A percentile compares a stretch with the other conserved stretches of the same genome.
Evolutionary conservation across 2,888 invertebrate genomes (phyloP).

Genomic region (Pherbina coryleti): DNA sequence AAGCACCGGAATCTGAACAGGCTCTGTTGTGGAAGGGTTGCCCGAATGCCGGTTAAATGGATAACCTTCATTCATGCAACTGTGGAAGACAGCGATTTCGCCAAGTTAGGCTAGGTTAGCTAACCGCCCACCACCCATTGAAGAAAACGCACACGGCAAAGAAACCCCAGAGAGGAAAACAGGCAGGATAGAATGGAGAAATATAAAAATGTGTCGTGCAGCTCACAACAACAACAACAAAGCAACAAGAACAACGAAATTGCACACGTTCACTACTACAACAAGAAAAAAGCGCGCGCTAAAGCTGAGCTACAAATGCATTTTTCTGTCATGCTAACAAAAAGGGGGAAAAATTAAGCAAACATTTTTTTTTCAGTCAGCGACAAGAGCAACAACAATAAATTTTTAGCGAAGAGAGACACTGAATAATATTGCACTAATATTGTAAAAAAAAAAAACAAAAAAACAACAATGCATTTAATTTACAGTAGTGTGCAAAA

Average conservation of each 20-base stretch:
- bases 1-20: background rate
- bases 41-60: background rate
- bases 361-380: background rate
- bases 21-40: background rate
- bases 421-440: background rate
- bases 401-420: background rate
- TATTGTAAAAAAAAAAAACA: conserved; percentile 47
- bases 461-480: conserved; percentile 55
- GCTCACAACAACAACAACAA: background rate
- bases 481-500: conserved; percentile 47
- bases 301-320: conserved; percentile 10
- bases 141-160: conserved; percentile 23
- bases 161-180: conserved; percentile 55
- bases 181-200: conserved; percentile 33
- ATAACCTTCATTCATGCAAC: conserved; percentile 35
- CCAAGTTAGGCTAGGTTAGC: background rate
- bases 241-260: background rate
- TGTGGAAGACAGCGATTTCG: conserved; percentile 29
- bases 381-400: background rate
- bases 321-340: conserved; percentile 10
- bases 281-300: background rate
- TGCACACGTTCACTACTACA: background rate
- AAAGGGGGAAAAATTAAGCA: background rate
- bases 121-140: background rate
- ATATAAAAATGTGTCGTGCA: conserved; percentile 37